Conservation (phyloP, 2,797 vertebrate genomes). For the Silurus aristotelis region DNA sequence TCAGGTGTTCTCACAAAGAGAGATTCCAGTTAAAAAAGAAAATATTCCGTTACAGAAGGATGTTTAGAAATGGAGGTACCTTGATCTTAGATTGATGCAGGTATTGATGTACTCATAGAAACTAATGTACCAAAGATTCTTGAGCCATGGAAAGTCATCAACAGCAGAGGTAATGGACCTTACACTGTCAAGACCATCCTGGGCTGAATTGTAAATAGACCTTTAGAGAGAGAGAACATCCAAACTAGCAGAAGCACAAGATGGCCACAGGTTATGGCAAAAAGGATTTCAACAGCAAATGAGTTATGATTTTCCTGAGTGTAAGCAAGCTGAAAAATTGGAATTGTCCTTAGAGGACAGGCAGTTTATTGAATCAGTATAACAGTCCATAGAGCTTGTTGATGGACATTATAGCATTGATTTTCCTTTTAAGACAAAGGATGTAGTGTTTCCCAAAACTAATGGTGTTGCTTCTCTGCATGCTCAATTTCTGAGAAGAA, state of each 20-base stretch:
- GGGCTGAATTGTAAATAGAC: background rate
- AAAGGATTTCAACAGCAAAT: slow-evolving; percentile 1
- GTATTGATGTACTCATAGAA: background rate
- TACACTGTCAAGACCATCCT: background rate
- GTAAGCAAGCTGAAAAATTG: background rate
- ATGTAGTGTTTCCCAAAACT: background rate
- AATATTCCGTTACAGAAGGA: background rate
- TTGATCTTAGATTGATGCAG: background rate
- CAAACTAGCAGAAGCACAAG: background rate
- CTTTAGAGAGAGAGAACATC: background rate
- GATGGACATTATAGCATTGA: slow-evolving; percentile 8
- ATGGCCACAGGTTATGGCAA: background rate
- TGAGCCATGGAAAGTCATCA: background rate
- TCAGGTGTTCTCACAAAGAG: background rate
- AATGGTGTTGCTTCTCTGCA: background rate
- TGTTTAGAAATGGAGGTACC: background rate
- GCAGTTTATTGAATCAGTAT: background rate
- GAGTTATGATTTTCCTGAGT: background rate
- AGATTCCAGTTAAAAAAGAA: background rate
- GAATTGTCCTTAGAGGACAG: background rate
- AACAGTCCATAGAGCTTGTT: background rate
- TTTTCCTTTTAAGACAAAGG: background rate
- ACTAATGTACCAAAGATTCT: background rate
- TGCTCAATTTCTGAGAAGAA: background rate
- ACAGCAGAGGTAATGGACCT: background rate